Percentiles rank a stretch among this genome's conserved stretches.
Conservation (phyloP, 2,113 vertebrate species). For the Prietella phreatophila region DNA sequence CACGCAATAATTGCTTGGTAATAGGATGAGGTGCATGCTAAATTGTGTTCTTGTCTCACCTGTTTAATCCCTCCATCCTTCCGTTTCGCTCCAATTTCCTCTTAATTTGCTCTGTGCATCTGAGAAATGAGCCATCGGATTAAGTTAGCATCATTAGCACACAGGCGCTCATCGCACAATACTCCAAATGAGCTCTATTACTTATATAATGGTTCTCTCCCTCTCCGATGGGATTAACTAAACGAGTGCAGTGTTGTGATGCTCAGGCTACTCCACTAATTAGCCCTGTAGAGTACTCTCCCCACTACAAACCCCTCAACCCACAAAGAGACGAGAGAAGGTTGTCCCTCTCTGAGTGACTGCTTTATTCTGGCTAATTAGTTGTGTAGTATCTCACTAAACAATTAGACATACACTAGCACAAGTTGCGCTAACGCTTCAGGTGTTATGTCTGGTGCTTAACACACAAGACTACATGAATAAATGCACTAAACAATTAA, state of each 20-base stretch:
- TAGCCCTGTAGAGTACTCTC: constrained; percentile 30
- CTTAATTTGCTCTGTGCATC: neutral
- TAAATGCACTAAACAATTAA: neutral
- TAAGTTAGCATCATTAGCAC: constrained; percentile 7
- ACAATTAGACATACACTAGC: neutral
- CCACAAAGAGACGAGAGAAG: neutral
- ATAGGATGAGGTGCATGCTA: neutral
- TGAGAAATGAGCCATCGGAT: constrained; percentile 9
- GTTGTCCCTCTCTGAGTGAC: constrained; percentile 11
- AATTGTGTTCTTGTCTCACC: neutral
- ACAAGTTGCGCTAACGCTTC: neutral
- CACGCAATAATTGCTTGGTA: neutral
- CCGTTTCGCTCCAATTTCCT: neutral
- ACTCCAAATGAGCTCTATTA: constrained; percentile 1
- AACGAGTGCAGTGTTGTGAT: constrained; percentile 33
- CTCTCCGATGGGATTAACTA: constrained; percentile 29
- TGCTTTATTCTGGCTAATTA: constrained; percentile 36
- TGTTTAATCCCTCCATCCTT: neutral
- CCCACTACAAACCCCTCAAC: neutral
- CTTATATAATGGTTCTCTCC: neutral
- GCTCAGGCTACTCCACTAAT: constrained; percentile 37
- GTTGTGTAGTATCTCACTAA: neutral
- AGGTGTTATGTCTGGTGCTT: neutral
- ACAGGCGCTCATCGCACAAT: neutral
- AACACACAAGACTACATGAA: neutral